Conservation (phyloP, 2,797 vertebrate genomes). For the Rhodeus uyekii region DNA sequence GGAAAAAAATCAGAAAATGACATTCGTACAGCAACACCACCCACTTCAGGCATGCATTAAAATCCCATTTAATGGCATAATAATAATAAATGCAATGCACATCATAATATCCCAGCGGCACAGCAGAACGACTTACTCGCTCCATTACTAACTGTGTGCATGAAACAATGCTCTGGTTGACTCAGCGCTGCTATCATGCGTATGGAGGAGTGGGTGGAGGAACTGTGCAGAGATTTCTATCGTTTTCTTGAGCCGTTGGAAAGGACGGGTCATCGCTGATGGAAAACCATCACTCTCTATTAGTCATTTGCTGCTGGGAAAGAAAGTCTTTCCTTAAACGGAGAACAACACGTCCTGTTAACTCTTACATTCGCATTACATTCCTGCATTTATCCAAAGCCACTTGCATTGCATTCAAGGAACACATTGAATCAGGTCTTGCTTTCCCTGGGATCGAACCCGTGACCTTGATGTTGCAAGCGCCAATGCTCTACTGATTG, state of each 20-base stretch:
- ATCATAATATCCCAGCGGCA: not conserved
- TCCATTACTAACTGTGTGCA: not conserved
- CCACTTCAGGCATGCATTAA: not conserved
- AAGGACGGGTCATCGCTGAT: slow-evolving; percentile 25
- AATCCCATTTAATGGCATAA: not conserved
- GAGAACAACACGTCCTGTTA: slow-evolving; percentile 31
- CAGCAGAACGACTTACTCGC: not conserved
- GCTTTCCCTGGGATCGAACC: no score
- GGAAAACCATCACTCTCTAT: slow-evolving; percentile 28
- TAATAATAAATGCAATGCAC: not conserved
- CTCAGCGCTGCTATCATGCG: not conserved
- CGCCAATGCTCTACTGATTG: no score
- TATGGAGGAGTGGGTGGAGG: not conserved
- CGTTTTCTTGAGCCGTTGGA: slow-evolving; percentile 38
- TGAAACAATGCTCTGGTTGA: not conserved
- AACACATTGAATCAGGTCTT: no score
- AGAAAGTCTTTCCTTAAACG: slow-evolving; percentile 15
- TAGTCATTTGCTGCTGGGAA: slow-evolving; percentile 32
- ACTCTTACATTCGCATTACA: no score
- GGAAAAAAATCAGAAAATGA: no score
- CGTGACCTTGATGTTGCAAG: no score
- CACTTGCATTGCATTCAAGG: no score
- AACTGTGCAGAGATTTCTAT: not conserved
- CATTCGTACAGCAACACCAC: not conserved
- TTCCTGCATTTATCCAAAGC: no score